Percentiles rank a stretch among this genome's conserved stretches.
These are phyloP conservation scores for Poecilia picta DNA, from an alignment of 2,797 vertebrate genomes.

Conservation along the genomic window DNA sequence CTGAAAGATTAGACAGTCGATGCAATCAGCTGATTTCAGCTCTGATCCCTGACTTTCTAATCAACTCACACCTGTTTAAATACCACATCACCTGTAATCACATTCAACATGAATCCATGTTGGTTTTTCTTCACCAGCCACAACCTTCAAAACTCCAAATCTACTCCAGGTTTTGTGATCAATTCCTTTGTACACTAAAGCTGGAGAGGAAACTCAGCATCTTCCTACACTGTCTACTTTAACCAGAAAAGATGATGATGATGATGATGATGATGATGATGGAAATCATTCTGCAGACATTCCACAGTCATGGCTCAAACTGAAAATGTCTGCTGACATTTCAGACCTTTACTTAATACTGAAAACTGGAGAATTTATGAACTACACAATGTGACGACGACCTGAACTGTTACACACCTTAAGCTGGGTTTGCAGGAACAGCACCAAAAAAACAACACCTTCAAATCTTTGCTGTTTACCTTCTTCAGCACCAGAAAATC, in stretches of 20 bases:
- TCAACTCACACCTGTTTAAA: background rate
- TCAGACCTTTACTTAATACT: background rate
- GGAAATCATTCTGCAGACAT: too few relatives aligned
- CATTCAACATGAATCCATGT: background rate
- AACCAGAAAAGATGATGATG: background rate
- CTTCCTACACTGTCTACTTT: background rate
- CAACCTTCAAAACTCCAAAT: background rate
- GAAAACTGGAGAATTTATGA: background rate
- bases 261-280: too few relatives aligned
- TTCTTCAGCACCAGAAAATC: background rate
- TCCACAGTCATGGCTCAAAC: too few relatives aligned
- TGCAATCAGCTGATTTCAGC: background rate
- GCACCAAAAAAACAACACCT: background rate
- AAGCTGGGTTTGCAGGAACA: background rate
- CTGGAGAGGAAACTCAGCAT: background rate
- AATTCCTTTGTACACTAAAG: background rate
- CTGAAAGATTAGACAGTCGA: background rate
- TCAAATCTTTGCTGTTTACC: background rate
- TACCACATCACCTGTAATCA: background rate
- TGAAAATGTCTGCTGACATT: background rate
- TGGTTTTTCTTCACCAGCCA: background rate
- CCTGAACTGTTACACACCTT: background rate
- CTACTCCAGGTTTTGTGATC: background rate
- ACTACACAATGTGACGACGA: background rate
- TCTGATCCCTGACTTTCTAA: background rate